Evolutionary conservation across 2,888 invertebrate genomes (phyloP).

Genomic region (Troides aeacus): DNA sequence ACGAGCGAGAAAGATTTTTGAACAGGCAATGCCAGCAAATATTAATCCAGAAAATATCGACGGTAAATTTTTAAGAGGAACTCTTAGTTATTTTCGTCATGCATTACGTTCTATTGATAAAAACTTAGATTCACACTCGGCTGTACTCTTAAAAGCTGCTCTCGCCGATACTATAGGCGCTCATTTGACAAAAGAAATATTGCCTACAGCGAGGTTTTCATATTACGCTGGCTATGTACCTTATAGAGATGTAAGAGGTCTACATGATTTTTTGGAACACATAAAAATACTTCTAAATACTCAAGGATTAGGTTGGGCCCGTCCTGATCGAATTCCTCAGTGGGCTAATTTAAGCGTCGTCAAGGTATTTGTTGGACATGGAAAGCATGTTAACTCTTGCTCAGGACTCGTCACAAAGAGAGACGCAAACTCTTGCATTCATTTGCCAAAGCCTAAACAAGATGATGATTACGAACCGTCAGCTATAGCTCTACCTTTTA

Average conservation of each 20-base stretch:
- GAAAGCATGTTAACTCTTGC: slow-evolving; percentile 57
- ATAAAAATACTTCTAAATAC: slow-evolving; percentile 60
- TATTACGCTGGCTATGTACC: slow-evolving; percentile 71
- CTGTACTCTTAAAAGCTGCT: slow-evolving; percentile 52
- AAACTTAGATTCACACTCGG: slow-evolving; percentile 41
- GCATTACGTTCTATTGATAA: slow-evolving; percentile 46
- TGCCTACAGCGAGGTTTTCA: slow-evolving; percentile 64
- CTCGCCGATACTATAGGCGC: slow-evolving; percentile 65
- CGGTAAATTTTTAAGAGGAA: slow-evolving; percentile 49
- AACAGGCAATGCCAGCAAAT: slow-evolving; percentile 50
- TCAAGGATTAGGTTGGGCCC: slow-evolving; percentile 64
- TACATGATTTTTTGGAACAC: slow-evolving; percentile 57
- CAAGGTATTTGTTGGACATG: slow-evolving; percentile 57
- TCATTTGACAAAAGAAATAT: slow-evolving; percentile 58
- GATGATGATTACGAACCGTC: slow-evolving; percentile 56
- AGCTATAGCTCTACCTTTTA: slow-evolving; percentile 64
- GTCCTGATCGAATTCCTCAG: slow-evolving; percentile 46
- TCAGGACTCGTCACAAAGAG: slow-evolving; percentile 53
- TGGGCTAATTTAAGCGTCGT: slow-evolving; percentile 65
- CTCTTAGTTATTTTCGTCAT: slow-evolving; percentile 53
- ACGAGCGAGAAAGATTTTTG: slow-evolving; percentile 58
- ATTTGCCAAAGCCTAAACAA: slow-evolving; percentile 58
- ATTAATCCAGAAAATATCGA: slow-evolving; percentile 55
- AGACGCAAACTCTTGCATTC: slow-evolving; percentile 61
- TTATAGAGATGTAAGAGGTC: slow-evolving; percentile 50